phyloP scores from a whole-genome alignment of 2,113 vertebrate genomes.

The Psittacula cyanocephala region DNA sequence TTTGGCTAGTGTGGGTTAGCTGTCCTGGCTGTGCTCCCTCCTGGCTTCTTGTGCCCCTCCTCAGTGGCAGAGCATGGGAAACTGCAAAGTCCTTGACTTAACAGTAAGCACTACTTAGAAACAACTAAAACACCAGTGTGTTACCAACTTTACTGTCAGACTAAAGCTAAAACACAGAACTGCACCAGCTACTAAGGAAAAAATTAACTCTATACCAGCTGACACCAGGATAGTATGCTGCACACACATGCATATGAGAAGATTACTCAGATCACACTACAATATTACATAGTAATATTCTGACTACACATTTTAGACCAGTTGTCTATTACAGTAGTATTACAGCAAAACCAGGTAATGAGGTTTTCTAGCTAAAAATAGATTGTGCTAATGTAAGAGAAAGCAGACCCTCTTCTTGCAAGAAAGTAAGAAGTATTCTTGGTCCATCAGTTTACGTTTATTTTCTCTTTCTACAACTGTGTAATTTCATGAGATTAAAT shows the following conservation, averaged over 20 bases:
- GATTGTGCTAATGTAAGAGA: neutral
- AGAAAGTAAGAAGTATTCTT: neutral
- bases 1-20: neutral
- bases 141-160: neutral
- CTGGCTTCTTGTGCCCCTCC: neutral
- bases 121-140: neutral
- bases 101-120: neutral
- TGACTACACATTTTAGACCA: neutral
- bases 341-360: neutral
- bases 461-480: neutral
- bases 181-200: neutral
- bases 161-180: neutral
- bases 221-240: neutral
- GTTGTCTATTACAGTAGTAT: rapidly evolving
- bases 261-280: neutral
- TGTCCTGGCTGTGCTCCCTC: neutral
- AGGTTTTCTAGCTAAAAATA: neutral
- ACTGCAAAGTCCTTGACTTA: neutral
- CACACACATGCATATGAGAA: neutral
- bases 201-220: neutral
- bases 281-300: neutral
- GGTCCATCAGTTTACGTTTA: neutral
- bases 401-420: neutral
- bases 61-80: neutral
- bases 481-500: neutral